Evolutionary conservation across 2,797 vertebrate genomes (phyloP), one percentile per base, ranked within the genome.

Genomic region (Toxotes lorentzi): DNA sequence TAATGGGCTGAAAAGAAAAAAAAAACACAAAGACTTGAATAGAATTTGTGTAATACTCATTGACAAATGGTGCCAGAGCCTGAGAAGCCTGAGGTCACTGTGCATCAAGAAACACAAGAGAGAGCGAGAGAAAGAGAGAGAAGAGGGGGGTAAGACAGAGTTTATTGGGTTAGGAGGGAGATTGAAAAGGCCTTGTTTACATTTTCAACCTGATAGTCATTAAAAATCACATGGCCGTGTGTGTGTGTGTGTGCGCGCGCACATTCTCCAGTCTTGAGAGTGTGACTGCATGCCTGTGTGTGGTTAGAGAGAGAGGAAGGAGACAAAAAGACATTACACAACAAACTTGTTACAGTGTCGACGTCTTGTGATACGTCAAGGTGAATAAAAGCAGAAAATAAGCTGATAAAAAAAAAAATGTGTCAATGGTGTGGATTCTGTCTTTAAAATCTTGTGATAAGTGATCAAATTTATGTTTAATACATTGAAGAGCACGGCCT

Each of bases 141-240:
- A 64, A 48, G 34, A 74, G 41, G 45, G 45, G 50, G 16, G 53
- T 27, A 51, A 64, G 43, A 53, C 1, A 19, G 41, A 82, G 83
- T 81, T 86, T 67, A 86, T 78, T 78, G 56, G 70, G 83, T 88
- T 86, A 86, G 51, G 58, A 79, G 38, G 62, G 63, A 86, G 54
- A 86, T 70, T 81, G 79, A 85, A 43, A 81, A 79, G 81, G 66
- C 75, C 80, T 68, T 77, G 79, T 90, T 90, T 91, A 89, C 75
- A 79, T 91, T 90, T 89, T 86, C 82, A 89, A 91, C 85, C 76
- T 88, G 81, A 91, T 61, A 82, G 58, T 86, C 80, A 89, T 86
- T 92, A 86, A 82, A 82, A 86, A 84, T 93, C 88, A 89, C 85
- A 86, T 91, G 86, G 67, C 30, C 14, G 35, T 69, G 79, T 76